These are phyloP conservation scores for Gracilinanus agilis DNA, from an alignment of 2,113 vertebrate genomes.

Conservation along the genomic window DNA sequence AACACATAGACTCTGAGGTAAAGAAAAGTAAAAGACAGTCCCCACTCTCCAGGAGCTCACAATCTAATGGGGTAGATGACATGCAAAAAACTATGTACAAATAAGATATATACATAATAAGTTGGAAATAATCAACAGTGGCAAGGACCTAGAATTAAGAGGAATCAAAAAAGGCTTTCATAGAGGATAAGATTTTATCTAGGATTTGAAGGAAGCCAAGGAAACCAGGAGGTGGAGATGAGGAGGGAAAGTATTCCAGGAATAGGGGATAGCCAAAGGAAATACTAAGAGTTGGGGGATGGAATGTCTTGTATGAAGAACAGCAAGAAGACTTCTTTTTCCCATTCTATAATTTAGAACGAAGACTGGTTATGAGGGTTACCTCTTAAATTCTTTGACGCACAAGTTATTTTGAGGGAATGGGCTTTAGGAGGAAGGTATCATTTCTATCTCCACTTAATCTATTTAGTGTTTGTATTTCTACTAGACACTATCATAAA, in stretches of 20 bases:
- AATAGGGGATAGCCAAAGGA: neutral
- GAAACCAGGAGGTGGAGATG: neutral
- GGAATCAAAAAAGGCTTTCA: neutral
- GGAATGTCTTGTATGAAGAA: neutral
- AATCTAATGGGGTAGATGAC: neutral
- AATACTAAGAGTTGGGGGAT: neutral
- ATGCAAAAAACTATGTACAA: neutral
- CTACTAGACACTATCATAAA: neutral
- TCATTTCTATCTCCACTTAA: neutral
- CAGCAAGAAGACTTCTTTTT: neutral
- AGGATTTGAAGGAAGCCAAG: neutral
- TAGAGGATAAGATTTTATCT: neutral
- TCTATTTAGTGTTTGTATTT: neutral
- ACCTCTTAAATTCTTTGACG: neutral
- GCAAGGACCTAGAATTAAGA: neutral
- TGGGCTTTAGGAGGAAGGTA: conserved; percentile 46
- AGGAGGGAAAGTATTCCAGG: neutral
- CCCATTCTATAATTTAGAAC: neutral
- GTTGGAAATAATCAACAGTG: neutral
- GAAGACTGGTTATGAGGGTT: neutral
- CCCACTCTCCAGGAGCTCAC: neutral
- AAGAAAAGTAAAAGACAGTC: neutral
- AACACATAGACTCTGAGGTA: neutral
- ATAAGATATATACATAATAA: neutral
- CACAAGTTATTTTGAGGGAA: conserved; percentile 34